Evolutionary conservation across 2,888 invertebrate genomes (phyloP).

Genomic region (Adelognathus sp.): DNA sequence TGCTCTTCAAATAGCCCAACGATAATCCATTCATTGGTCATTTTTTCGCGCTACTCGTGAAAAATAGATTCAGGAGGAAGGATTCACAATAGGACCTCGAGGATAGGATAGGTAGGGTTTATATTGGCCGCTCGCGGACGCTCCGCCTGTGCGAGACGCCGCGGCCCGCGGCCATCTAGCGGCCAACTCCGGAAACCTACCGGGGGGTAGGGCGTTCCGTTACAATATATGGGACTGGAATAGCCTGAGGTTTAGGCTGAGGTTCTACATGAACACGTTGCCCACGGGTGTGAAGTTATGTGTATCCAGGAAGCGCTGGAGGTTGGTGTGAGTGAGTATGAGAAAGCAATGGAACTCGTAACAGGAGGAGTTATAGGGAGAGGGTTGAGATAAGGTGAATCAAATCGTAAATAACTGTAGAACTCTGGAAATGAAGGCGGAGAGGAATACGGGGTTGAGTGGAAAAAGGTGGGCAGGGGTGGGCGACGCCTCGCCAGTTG

Average conservation of each 20-base stretch:
- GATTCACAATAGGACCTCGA: no score
- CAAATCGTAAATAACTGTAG: conserved; percentile 81
- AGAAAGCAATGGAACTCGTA: conserved; percentile 9
- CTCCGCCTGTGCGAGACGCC: no score
- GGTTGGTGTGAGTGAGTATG: conserved; percentile 16
- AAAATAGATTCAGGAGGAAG: no score
- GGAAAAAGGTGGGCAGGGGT: conserved; percentile 49
- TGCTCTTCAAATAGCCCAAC: no score
- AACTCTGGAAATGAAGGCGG: conserved; percentile 76
- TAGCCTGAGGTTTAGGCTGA: neutral
- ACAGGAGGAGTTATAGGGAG: conserved; percentile 60
- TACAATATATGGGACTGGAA: neutral
- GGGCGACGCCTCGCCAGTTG: conserved; percentile 77
- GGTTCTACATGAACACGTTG: neutral
- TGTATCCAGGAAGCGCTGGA: conserved; percentile 17
- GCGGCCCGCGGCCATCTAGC: no score
- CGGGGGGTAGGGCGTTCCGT: no score
- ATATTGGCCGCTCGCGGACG: no score
- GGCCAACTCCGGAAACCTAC: no score
- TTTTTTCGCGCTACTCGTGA: no score
- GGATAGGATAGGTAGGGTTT: no score
- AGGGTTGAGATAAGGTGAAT: conserved; percentile 79
- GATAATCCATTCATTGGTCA: no score
- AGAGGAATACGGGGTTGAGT: conserved; percentile 58
- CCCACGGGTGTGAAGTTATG: neutral